Evolutionary conservation across 92 coral and sea anemone species (phyloP).

Genomic region (Porites divaricata): DNA sequence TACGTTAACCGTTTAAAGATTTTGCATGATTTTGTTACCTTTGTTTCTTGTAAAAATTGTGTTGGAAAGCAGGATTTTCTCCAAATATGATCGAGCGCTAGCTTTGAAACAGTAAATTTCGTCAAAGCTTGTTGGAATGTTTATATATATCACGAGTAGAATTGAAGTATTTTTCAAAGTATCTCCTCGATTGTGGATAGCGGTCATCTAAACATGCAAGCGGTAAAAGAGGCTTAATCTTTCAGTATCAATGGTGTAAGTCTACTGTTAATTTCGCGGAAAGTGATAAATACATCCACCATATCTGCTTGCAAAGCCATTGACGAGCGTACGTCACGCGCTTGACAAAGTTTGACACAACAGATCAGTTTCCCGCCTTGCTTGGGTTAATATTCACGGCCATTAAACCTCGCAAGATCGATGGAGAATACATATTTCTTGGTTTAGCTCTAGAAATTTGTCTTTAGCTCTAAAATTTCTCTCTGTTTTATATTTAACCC

Average conservation of each 20-base stretch:
- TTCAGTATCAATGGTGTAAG: not conserved
- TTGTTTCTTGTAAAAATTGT: no score
- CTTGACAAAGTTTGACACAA: slow-evolving; percentile 30
- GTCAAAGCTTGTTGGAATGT: no score
- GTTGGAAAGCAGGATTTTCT: not conserved
- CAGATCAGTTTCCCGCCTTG: slow-evolving; percentile 2
- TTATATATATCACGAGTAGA: not conserved
- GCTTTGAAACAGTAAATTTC: slow-evolving; percentile 3
- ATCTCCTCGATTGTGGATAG: not conserved
- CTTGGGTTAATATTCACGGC: not conserved
- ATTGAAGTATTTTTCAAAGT: not conserved
- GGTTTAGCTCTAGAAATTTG: not conserved
- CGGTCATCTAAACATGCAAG: not conserved
- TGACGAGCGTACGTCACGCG: slow-evolving; percentile 2
- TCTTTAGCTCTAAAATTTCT: not conserved
- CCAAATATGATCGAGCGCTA: no score
- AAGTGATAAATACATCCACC: not conserved
- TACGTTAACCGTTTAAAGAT: not conserved
- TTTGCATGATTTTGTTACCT: not conserved
- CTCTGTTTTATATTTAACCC: not conserved
- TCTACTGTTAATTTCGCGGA: not conserved
- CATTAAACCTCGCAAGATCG: not conserved
- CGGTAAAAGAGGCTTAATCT: not conserved
- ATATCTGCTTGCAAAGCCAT: not conserved
- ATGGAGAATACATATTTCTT: not conserved